Percentiles rank a stretch among this genome's conserved stretches.
These are phyloP conservation scores for Talpa occidentalis DNA, from an alignment of 2,113 vertebrate species.

Conservation along the genomic window DNA sequence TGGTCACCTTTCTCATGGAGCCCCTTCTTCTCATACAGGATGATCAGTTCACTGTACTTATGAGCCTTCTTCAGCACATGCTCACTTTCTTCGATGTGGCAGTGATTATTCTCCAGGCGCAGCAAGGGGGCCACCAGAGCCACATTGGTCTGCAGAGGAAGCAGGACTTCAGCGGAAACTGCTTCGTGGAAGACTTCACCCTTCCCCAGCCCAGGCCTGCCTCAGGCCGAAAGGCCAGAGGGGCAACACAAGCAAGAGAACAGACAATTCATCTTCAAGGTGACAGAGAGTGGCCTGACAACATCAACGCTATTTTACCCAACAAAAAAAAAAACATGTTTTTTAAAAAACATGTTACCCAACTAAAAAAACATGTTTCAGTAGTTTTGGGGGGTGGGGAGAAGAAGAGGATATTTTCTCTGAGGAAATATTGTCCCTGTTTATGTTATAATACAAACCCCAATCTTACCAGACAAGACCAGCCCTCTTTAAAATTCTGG, in stretches of 20 bases:
- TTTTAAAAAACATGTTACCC: no score
- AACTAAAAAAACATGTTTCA: no score
- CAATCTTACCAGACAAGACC: not conserved
- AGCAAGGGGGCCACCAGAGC: constrained; percentile 96
- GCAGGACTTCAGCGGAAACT: not conserved
- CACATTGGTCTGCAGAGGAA: constrained; percentile 92
- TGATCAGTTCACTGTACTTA: constrained; percentile 99
- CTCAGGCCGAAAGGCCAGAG: not conserved
- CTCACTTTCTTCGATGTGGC: constrained; percentile 98
- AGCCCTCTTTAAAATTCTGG: not conserved
- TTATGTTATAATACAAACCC: not conserved
- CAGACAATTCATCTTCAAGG: not conserved
- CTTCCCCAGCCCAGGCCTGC: not conserved
- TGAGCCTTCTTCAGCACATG: constrained; percentile 98
- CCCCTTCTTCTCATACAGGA: constrained; percentile 99
- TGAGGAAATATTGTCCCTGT: not conserved
- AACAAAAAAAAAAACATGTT: no score
- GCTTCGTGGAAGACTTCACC: not conserved
- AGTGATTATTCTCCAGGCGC: constrained; percentile 98
- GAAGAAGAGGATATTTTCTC: not conserved
- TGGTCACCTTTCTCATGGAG: constrained; percentile 95
- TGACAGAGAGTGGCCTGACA: not conserved
- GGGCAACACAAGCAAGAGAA: not conserved
- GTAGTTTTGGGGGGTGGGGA: not conserved
- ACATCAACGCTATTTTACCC: not conserved